phyloP scores from a whole-genome alignment of 2,113 vertebrate genomes.

The Paratilapia polleni region DNA sequence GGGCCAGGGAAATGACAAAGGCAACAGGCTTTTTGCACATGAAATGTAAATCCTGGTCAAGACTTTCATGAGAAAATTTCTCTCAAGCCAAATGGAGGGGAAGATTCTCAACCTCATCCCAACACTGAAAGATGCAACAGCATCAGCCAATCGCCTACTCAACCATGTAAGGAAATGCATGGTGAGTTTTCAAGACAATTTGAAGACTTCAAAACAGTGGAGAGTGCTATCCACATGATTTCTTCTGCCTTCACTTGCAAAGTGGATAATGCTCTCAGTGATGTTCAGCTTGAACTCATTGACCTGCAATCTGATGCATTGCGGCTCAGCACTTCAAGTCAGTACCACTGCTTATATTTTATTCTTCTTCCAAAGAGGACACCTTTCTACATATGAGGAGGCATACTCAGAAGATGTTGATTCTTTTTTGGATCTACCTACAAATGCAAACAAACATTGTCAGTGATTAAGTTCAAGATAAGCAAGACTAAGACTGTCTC shows the following conservation, averaged over 20 bases:
- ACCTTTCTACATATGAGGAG: background rate
- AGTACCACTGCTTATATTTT: background rate
- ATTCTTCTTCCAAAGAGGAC: background rate
- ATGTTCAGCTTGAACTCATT: background rate
- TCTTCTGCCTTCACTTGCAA: slow-evolving; percentile 11
- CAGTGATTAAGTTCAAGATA: background rate
- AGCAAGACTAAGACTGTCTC: background rate
- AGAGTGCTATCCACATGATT: slow-evolving; percentile 46
- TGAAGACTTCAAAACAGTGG: slow-evolving; percentile 38
- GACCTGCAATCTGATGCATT: background rate
- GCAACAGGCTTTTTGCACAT: background rate
- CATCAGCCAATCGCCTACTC: background rate
- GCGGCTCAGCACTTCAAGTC: background rate
- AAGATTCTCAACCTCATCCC: background rate
- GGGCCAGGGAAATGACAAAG: background rate
- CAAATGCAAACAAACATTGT: background rate
- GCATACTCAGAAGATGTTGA: background rate
- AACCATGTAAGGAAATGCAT: background rate
- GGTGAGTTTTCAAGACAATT: background rate
- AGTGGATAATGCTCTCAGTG: background rate
- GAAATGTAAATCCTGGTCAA: background rate
- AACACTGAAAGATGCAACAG: background rate
- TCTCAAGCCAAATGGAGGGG: background rate
- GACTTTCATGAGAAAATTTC: background rate
- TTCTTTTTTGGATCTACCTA: background rate